phyloP scores from a whole-genome alignment of 2,888 invertebrate species.

The Calameuta idolon region DNA sequence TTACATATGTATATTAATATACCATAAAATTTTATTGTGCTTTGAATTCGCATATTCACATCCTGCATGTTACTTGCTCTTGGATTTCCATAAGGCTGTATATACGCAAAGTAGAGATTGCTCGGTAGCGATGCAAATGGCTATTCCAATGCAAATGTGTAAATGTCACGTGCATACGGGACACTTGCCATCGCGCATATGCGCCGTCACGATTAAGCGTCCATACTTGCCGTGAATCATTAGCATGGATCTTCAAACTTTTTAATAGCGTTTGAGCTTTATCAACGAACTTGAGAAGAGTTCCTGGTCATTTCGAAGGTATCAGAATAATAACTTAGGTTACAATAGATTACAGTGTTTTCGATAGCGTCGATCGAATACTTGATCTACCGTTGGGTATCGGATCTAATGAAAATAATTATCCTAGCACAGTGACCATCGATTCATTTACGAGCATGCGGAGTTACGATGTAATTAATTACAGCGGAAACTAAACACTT shows the following conservation, averaged over 20 bases:
- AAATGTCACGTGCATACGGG: constrained; percentile 25
- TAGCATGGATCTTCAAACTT: neutral
- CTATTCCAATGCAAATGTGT: constrained; percentile 40
- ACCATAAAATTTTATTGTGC: neutral
- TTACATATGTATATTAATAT: neutral
- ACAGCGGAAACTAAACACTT: neutral
- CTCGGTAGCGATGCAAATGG: constrained; percentile 42
- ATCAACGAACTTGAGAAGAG: neutral
- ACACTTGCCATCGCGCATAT: neutral
- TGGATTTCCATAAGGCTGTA: constrained; percentile 44
- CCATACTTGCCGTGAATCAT: neutral
- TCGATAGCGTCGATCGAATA: neutral
- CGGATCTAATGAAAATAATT: neutral
- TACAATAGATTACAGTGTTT: neutral
- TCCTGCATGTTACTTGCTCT: constrained; percentile 25
- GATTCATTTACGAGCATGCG: neutral
- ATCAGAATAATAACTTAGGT: neutral
- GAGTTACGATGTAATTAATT: neutral
- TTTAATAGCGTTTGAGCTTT: neutral
- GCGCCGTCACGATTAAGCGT: neutral
- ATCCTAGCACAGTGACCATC: neutral
- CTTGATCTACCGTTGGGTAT: neutral
- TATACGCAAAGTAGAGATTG: constrained; percentile 26
- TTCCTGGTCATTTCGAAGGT: neutral
- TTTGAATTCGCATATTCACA: constrained; percentile 1